Evolutionary conservation across 35 echinoderm and acorn worm genomes (phyloP), one percentile per base, ranked within the genome.

Genomic region (Amphiura filiformis): DNA sequence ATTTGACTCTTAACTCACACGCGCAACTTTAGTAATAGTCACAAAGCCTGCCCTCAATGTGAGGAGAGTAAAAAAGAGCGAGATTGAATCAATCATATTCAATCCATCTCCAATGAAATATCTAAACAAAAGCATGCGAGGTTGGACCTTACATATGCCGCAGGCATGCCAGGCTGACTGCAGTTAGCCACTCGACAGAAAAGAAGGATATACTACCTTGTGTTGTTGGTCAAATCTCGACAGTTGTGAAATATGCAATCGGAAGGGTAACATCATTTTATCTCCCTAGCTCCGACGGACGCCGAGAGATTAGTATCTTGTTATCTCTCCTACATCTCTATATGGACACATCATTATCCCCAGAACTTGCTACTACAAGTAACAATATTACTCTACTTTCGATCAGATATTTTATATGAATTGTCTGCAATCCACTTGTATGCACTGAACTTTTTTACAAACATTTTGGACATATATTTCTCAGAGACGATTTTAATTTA

Each of bases 61-160:
- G 26, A 30, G 1, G 9, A 2, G 9, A 70, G 26, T 11, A 30
- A n/a, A 70, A 70, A 70, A 70, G 26, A 30, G 28, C 3, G 7
- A 70, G 61, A n/a, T 70, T 70, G 61, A 70, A 70, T 70, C 61
- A 70, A 70, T 70, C 28, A 30, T 70, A 70, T 70, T 70, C 61
- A 70, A 70, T 70, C 61, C 61, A 70, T 70, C 61, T n/a, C 7
- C 61, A 70, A 70, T 70, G 28, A 70, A 70, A 70, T 70, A 70
- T 70, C 61, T 70, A 70, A 70, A 70, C 61, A 70, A 70, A 70
- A 70, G 61, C 61, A 70, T n/a, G n/a, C 61, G 61, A 70, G 61
- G 61, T 30, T 70, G 61, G 61, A 70, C 61, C 61, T 26, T 70
- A 70, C 26, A 70, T n/a, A 70, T 70, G 61, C 61, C 61, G 28